phyloP scores from a whole-genome alignment of 2,797 vertebrate species.

The Parauchenoglanis ngamensis region DNA sequence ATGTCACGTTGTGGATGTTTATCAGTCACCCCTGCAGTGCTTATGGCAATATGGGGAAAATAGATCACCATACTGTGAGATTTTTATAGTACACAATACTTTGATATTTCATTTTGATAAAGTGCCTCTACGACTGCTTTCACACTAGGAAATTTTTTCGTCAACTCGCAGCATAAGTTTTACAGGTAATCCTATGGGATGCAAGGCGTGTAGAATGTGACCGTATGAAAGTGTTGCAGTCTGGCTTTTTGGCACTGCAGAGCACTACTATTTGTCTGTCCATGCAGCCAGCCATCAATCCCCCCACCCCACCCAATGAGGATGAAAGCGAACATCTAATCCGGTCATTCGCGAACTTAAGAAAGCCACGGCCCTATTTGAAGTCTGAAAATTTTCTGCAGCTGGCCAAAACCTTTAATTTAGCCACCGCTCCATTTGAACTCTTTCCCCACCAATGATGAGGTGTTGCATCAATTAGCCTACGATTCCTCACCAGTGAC shows the following conservation, averaged over 20 bases:
- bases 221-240: background rate
- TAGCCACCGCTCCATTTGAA: too few relatives aligned
- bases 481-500: too few relatives aligned
- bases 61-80: background rate
- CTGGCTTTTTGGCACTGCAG: background rate
- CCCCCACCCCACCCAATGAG: too few relatives aligned
- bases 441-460: too few relatives aligned
- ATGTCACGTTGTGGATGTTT: background rate
- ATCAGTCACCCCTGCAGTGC: background rate
- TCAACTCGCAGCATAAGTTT: background rate
- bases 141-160: background rate
- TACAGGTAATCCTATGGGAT: background rate
- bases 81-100: background rate
- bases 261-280: background rate
- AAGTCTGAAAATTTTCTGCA: too few relatives aligned
- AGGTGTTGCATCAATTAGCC: too few relatives aligned
- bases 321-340: too few relatives aligned
- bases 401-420: too few relatives aligned
- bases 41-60: background rate
- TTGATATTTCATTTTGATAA: background rate
- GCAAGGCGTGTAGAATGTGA: background rate
- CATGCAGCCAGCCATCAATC: too few relatives aligned
- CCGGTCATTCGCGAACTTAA: too few relatives aligned
- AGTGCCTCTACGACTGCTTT: background rate
- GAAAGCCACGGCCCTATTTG: too few relatives aligned